Percentiles rank a stretch among this genome's conserved stretches.
phyloP scores from a whole-genome alignment of 2,113 vertebrate species.

The Asarcornis scutulata region DNA sequence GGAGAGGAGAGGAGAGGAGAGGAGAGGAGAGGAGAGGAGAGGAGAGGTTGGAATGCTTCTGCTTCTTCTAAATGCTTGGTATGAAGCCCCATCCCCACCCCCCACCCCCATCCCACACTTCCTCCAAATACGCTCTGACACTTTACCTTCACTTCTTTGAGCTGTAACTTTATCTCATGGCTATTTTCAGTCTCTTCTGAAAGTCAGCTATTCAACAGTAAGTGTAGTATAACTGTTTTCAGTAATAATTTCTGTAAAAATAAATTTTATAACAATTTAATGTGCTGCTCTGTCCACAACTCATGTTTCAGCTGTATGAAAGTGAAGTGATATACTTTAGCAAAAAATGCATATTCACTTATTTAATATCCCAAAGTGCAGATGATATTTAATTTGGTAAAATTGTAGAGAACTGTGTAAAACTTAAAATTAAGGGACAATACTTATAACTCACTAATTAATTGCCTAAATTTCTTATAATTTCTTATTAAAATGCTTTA shows the following conservation, averaged over 20 bases:
- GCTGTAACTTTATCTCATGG: neutral
- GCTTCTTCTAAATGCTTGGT: neutral
- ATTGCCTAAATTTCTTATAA: neutral
- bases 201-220: neutral
- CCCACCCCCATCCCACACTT: too few species aligned
- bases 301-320: conserved; percentile 11
- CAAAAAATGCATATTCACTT: conserved; percentile 47
- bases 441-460: neutral
- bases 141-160: neutral
- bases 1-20: too few species aligned
- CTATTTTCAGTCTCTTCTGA: neutral
- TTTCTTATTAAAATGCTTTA: neutral
- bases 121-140: neutral
- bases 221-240: conserved; percentile 2
- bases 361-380: conserved; percentile 40
- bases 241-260: neutral
- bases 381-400: conserved; percentile 33
- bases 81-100: neutral
- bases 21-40: too few species aligned
- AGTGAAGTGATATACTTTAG: conserved; percentile 39
- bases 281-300: neutral
- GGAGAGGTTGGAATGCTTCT: too few species aligned
- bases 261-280: neutral
- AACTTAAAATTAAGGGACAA: neutral
- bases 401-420: neutral